These are phyloP conservation scores for Ophioninae sp. DNA, from an alignment of 2,888 invertebrate species.

Conservation along the genomic window DNA sequence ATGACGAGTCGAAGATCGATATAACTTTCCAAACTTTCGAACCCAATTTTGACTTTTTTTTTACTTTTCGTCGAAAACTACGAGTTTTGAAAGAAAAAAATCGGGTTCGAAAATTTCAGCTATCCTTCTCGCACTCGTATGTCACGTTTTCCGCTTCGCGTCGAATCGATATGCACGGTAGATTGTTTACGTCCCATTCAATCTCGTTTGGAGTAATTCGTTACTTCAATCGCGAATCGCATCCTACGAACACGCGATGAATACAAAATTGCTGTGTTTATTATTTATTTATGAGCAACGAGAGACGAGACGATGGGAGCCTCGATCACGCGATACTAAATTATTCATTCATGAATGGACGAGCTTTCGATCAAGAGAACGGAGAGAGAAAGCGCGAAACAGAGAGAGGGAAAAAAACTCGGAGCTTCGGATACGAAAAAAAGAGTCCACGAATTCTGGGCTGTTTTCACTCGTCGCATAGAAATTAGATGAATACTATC, in stretches of 20 bases:
- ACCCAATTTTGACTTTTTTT: too few relatives aligned
- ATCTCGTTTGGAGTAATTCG: not conserved
- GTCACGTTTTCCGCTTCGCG: too few relatives aligned
- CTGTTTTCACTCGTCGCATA: conserved; percentile 12
- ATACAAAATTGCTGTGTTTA: conserved; percentile 43
- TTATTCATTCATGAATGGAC: conserved; percentile 32
- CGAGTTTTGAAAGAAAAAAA: too few relatives aligned
- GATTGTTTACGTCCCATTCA: not conserved
- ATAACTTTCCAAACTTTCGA: too few relatives aligned
- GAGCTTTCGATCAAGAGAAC: not conserved
- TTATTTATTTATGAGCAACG: conserved; percentile 37
- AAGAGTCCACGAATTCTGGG: not conserved
- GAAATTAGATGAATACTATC: conserved; percentile 72
- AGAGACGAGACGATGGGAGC: conserved; percentile 56
- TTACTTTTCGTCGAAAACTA: too few relatives aligned
- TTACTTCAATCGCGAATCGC: not conserved
- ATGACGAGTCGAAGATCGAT: not conserved
- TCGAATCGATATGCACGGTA: conserved; percentile 24
- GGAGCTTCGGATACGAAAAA: not conserved
- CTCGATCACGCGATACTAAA: conserved; percentile 53
- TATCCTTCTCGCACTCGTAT: too few relatives aligned
- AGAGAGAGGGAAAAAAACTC: not conserved
- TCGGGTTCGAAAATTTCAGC: too few relatives aligned
- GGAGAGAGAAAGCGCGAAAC: too few relatives aligned
- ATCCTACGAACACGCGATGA: not conserved